Evolutionary conservation across 2,888 invertebrate genomes (phyloP), one percentile per base, ranked within the genome.

Genomic region (Leucoptera coffeella): DNA sequence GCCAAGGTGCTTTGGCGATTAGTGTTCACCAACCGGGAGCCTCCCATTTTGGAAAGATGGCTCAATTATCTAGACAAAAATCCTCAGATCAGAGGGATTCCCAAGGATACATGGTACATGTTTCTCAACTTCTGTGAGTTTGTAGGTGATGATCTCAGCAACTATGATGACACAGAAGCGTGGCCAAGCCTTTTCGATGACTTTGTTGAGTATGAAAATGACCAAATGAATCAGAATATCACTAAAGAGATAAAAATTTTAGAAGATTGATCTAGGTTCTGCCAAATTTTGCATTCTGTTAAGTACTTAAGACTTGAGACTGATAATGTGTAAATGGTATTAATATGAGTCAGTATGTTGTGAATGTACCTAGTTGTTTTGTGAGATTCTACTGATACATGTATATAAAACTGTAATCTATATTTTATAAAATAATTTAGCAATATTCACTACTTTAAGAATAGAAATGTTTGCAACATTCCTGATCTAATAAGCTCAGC

Each of bases 121-220:
- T 95, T 94, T 75, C 77, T 94, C 43, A 94, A 94, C 65, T 94
- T 95, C 64, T 82, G 85, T 39, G 94, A 95, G 62, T 83, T 86
- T 52, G 86, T 93, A 41, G 88, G 87, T 20, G 78, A 82, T 50
- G 94, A 95, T 78, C 82, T 95, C 54, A 86, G 88, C 50, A 81
- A 83, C 46, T 95, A 95, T 48, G 94, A 95, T 65, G 94, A 95
- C 55, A 88, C 90, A 28, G 94, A 95, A 67, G 95, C 95, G 28
- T 95, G 95, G 91, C 95, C 95, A 30, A 92, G 92, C 71, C 80
- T 95, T 42, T 92, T 96, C 64, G 95, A 95, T 69, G 95, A 95
- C 62, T 95, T 95, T 73, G 94, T 95, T 25, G 95, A 95, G 48
- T 89, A 83, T 56, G 93, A 95, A 60, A 93, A 91, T 67, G 92